Conservation (phyloP, 2,113 vertebrate species). For the Neolamprologus hecqui region DNA sequence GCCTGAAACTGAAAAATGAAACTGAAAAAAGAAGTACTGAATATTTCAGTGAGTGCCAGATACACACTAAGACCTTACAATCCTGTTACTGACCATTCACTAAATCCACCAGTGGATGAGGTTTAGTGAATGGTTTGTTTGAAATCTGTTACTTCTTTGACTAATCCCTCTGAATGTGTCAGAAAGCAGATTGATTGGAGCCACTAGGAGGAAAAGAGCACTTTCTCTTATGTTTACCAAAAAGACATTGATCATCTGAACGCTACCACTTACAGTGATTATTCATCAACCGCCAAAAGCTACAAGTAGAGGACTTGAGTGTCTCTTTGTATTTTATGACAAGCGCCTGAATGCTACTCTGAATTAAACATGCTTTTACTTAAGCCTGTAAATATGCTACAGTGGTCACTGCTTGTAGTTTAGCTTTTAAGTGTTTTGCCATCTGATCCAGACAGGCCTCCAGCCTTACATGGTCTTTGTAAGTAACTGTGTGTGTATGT, state of each 20-base stretch:
- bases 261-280: not conserved
- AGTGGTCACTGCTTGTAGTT: not conserved
- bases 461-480: conserved; percentile 7
- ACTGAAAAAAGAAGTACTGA: not conserved
- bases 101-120: not conserved
- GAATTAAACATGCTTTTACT: conserved; percentile 10
- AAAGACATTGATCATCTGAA: conserved; percentile 10
- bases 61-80: not conserved
- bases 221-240: not conserved
- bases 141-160: not conserved
- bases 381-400: conserved; percentile 11
- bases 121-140: not conserved
- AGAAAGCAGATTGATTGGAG: not conserved
- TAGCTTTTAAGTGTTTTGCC: conserved; percentile 16
- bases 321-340: not conserved
- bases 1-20: not conserved
- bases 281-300: not conserved
- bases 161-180: not conserved
- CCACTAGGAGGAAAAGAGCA: not conserved
- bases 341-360: not conserved
- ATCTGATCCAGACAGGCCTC: conserved; percentile 16
- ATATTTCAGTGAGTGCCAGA: not conserved
- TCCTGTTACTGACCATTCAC: not conserved
- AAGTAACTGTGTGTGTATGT: not conserved
- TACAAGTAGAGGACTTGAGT: not conserved